Evolutionary conservation across 2,888 invertebrate genomes (phyloP).

Genomic region (Galerucella pusilla): DNA sequence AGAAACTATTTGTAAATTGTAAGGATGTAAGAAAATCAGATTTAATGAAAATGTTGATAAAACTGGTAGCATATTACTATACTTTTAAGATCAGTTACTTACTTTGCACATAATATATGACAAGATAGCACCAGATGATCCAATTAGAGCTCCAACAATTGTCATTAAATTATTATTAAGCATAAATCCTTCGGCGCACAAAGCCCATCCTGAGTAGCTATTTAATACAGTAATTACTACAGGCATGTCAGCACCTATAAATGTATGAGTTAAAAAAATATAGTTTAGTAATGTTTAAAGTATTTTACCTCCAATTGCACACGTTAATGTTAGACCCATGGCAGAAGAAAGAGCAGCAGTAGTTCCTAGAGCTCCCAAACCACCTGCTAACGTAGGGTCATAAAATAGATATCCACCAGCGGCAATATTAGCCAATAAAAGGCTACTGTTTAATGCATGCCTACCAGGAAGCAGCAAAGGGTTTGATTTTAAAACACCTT

Average conservation of each 20-base stretch:
- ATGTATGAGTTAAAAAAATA: constrained; percentile 11
- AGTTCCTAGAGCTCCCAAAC: constrained; percentile 78
- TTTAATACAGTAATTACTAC: constrained; percentile 93
- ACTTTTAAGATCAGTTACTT: constrained; percentile 1
- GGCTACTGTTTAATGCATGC: constrained; percentile 78
- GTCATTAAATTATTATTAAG: constrained; percentile 93
- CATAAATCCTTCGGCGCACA: constrained; percentile 96
- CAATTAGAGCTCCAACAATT: constrained; percentile 89
- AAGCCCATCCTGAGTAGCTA: constrained; percentile 93
- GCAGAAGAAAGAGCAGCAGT: constrained; percentile 82
- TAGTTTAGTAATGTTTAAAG: neutral
- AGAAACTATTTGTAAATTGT: constrained; percentile 11
- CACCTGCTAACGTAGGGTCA: constrained; percentile 73
- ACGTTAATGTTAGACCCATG: constrained; percentile 88
- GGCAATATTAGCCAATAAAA: constrained; percentile 77
- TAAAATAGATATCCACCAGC: constrained; percentile 79
- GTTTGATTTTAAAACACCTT: constrained; percentile 83
- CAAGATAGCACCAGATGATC: constrained; percentile 90
- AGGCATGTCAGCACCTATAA: constrained; percentile 89
- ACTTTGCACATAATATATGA: constrained; percentile 96
- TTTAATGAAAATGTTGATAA: no score
- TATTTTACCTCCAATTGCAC: constrained; percentile 84
- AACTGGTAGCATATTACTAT: no score
- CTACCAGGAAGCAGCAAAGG: constrained; percentile 85
- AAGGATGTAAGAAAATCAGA: neutral